These are phyloP conservation scores for Heliconius erato DNA, from an alignment of 2,888 invertebrate genomes.

Conservation along the genomic window DNA sequence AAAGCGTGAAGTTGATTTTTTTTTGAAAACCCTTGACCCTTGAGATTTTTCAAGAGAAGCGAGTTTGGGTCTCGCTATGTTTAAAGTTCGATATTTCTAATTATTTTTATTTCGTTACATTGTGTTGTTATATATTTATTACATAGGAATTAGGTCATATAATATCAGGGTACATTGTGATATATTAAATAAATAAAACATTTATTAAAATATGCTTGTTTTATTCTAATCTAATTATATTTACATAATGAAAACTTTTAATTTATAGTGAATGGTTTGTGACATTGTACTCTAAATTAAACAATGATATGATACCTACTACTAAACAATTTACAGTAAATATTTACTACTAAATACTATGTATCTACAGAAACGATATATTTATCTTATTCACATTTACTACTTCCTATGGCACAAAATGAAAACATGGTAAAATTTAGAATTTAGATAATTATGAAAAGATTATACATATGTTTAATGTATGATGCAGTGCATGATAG, in stretches of 20 bases:
- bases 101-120: background rate
- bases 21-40: too few species aligned
- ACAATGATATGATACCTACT: background rate
- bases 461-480: background rate
- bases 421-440: constrained; percentile 7
- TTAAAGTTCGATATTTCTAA: background rate
- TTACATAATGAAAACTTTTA: constrained; percentile 30
- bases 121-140: background rate
- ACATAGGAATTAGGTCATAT: background rate
- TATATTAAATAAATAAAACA: constrained; percentile 42
- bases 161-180: constrained; percentile 43
- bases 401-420: constrained; percentile 46
- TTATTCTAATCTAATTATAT: constrained; percentile 40
- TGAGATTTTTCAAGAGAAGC: background rate
- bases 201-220: constrained; percentile 36
- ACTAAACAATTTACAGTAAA: constrained; percentile 12
- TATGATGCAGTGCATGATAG: background rate
- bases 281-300: background rate
- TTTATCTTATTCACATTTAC: constrained; percentile 30
- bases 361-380: constrained; percentile 28
- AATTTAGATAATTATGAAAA: background rate
- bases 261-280: constrained; percentile 30
- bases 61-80: background rate
- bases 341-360: constrained; percentile 33
- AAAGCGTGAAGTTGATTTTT: too few species aligned